Base-by-base conservation (phyloP, 2,888 invertebrate genomes). In the Thera obeliscata region DNA sequence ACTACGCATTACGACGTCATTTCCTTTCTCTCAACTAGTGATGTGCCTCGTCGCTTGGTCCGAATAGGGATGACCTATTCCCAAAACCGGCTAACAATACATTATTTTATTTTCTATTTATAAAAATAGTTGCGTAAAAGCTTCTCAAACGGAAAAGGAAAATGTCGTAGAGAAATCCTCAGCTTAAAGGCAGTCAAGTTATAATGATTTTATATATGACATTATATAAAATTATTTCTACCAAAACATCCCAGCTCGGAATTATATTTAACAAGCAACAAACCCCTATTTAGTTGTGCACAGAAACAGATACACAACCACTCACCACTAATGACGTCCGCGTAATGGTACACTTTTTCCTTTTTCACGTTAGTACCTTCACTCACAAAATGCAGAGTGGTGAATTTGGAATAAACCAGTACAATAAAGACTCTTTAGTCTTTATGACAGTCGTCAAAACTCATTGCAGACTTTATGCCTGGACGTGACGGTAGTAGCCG, bases 321-420 rank as follows among this genome's bases (percentile, higher is more conserved):
- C 70, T 73, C 70, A 61, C 66, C 69, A 69, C 74, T 75, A 75
- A 73, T 73, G 74, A 74, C 67, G 73, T 64, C 69, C 75, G 74
- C 64, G 64, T 76, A 78, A 78, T 76, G 70, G 73, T 75, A 78
- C 63, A 73, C 74, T 70, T 73, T 77, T 80, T 78, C 73, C 62
- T 72, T 69, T 72, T 73, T 70, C 70, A 68, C 61, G 49, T 67
- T 57, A 56, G 70, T 52, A 52, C 52, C 33, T 33, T 33, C 52
- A 33, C 33, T 33, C 52, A 52, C 52, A 33, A 52, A 52, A 52
- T 8, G 8, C 12, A 6, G 7, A 49, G 49, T 49, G 22, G 33
- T 3, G 9, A 52, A 33, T 52, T 52, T 33, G 33, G 22, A 12
- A 50, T 33, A 50, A 33, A 50, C 50, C 52, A 33, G 52, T 33